phyloP scores from a whole-genome alignment of 1,140 invertebrate species.

The Cheumatopsyche charites region DNA sequence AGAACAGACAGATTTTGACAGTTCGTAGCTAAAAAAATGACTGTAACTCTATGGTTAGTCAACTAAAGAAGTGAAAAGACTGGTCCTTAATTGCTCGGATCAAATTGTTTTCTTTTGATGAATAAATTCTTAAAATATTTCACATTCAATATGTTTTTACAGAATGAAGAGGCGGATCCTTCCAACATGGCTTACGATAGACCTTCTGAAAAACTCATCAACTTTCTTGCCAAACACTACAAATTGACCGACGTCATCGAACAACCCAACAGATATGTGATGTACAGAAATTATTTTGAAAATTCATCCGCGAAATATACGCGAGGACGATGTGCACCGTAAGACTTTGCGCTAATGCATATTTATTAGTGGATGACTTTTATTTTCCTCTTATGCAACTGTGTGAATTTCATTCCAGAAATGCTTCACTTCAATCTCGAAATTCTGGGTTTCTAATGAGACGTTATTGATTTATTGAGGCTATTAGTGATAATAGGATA shows the following conservation, averaged over 20 bases:
- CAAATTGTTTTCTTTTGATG: no score
- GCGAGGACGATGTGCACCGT: conserved; percentile 20
- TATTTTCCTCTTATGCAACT: background rate
- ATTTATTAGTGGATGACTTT: no score
- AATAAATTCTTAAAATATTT: no score
- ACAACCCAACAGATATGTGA: conserved; percentile 45
- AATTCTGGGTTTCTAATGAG: background rate
- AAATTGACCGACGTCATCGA: conserved; percentile 38
- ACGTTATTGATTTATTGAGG: background rate
- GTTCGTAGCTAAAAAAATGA: no score
- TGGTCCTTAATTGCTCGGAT: no score
- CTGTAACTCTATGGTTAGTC: no score
- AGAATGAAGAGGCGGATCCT: conserved; percentile 41
- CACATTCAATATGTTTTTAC: conserved; percentile 15
- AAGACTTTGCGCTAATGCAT: background rate
- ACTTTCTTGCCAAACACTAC: conserved; percentile 44
- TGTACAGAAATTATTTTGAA: conserved; percentile 45
- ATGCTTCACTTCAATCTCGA: background rate
- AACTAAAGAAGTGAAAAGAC: no score
- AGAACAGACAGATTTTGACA: no score
- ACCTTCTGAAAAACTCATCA: conserved; percentile 44
- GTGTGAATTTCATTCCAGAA: conserved; percentile 11
- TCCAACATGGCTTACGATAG: conserved; percentile 45
- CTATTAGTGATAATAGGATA: background rate
- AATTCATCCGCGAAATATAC: conserved; percentile 19